These are phyloP conservation scores for Sinocyclocheilus grahami DNA, from an alignment of 2,113 vertebrate genomes.

Conservation along the genomic window DNA sequence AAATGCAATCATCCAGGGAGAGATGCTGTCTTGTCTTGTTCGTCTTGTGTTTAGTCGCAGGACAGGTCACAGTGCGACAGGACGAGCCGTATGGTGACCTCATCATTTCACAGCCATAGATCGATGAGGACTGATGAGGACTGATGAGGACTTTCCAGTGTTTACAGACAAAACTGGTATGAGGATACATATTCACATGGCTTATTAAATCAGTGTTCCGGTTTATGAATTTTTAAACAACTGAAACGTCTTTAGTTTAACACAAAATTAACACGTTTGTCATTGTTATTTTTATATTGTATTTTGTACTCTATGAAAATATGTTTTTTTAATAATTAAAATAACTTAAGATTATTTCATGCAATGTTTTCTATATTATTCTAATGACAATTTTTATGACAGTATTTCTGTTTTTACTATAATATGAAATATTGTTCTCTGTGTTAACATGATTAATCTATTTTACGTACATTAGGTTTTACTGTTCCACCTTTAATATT, in stretches of 20 bases:
- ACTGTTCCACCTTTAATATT: no score
- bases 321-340: background rate
- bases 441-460: no score
- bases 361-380: background rate
- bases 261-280: no score
- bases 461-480: no score
- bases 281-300: background rate
- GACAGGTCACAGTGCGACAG: constrained; percentile 46
- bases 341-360: background rate
- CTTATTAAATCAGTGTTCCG: constrained; percentile 16
- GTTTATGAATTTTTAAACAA: background rate
- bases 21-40: background rate
- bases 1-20: background rate
- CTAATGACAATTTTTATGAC: background rate
- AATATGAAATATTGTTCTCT: background rate
- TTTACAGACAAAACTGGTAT: background rate
- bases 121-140: background rate
- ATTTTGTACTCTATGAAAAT: background rate
- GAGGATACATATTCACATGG: background rate
- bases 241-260: background rate
- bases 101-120: constrained; percentile 33
- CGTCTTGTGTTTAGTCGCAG: background rate
- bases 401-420: background rate
- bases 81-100: constrained; percentile 53
- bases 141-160: no score